Evolutionary conservation across 2,888 invertebrate species (phyloP), one percentile per base, ranked within the genome.

Genomic region (Agonopterix heracliana): DNA sequence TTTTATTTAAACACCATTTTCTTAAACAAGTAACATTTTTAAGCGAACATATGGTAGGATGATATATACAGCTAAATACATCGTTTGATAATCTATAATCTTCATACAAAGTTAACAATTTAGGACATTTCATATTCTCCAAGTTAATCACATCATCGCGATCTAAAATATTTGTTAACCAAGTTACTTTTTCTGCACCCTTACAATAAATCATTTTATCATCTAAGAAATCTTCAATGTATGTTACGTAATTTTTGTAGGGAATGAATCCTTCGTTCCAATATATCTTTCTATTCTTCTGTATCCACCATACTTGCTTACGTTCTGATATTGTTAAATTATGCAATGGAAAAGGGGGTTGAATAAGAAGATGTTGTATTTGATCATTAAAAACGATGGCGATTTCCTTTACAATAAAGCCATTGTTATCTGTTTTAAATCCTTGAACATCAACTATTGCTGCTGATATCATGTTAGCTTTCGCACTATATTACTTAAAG

Each of bases 361-460:
- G 47, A 38, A 53, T 40, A 26, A 44, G 43, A 26, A 43, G 26
- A 10, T 26, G 26, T 36, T 45, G 45, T 2, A 45, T 35, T 4
- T 3, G 5, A 2, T 44, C 26, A 11, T 43, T 13, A 43, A 9
- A 12, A 34, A 42, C 3, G 10, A 54, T 49, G 1, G 49, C 50
- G n/a, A 54, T 47, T 52, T 54, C 54, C 44, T 54, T 54, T 10
- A 45, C 7, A n/a, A 45, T 45, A 11, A 45, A 45, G 5, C 17
- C 12, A 38, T 45, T 45, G 1, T 12, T 2, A 9, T 45, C 45
- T 11, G 36, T 50, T 40, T 54, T 54, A 35, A 54, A 54, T 9
- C 54, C 52, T 46, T 54, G 54, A 2, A 54, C 42, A 50, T 54
- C 54, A 3, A 54, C 44, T 11, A 54, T 52, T n/a, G 46, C 45